phyloP scores from a whole-genome alignment of 2,113 vertebrate species.

The Columba janthina region DNA sequence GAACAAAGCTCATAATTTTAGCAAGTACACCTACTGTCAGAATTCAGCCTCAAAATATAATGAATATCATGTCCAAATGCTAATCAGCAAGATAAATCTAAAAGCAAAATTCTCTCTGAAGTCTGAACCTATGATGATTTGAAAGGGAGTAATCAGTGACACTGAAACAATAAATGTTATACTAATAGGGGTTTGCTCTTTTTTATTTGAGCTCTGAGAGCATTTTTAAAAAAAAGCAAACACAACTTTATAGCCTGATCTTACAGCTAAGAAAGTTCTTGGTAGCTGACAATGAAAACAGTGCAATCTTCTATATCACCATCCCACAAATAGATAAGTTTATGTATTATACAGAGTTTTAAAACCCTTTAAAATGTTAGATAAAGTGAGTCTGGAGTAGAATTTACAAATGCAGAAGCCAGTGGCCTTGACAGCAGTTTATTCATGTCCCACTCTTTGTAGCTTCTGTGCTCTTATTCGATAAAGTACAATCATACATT shows the following conservation, averaged over 20 bases:
- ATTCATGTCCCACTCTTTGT: neutral
- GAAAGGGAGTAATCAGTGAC: neutral
- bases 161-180: neutral
- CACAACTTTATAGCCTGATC: neutral
- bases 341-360: neutral
- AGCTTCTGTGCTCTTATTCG: neutral
- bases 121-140: neutral
- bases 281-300: neutral
- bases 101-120: neutral
- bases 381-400: neutral
- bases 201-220: neutral
- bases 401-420: neutral
- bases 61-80: neutral
- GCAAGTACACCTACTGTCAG: neutral
- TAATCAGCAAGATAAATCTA: neutral
- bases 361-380: neutral
- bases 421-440: neutral
- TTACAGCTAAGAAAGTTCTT: neutral
- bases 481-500: neutral
- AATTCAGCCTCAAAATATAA: neutral
- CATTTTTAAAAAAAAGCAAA: neutral
- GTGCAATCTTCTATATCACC: neutral
- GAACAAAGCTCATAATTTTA: conserved; percentile 3
- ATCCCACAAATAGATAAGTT: neutral
- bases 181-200: neutral